Base-by-base conservation (phyloP, 1,140 invertebrate species). In the Geopemphigus sp. region DNA sequence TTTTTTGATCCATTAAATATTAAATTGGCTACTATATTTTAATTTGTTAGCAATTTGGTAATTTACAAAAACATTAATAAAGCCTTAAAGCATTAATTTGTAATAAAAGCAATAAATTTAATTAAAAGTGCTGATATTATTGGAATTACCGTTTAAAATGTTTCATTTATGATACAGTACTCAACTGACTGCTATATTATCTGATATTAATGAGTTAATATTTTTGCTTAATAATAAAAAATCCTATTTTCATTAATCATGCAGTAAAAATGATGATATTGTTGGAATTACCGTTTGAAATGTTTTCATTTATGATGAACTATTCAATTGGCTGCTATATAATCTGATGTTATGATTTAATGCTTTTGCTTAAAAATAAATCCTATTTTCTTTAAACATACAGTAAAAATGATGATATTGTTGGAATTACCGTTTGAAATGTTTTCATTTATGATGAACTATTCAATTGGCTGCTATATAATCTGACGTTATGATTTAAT, bases 161-260 rank as follows among this genome's bases (percentile, higher is more conserved):
- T 54, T 54, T 54, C 24, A n/a, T 32, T 72, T 72, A 72, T 72
- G 15, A 68, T 68, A n/a, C 47, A 68, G 50, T 50, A 5, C 8
- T 64, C 10, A 68, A 68, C 66, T 68, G 39, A 39, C 32, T 76
- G 56, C 73, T 76, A 59, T 57, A 57, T 73, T 76, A 61, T 61
- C 39, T 74, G 26, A 57, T 68, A 22, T 19, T 63, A 64, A 57
- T 57, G 15, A 39, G 4, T 32, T 5, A 64, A 57, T 50, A 50
- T 12, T 50, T 50, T 12, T 63, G 32, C 26, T 29, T 63, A 17
- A 32, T 32, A 63, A 63, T 32, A 63, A 29, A 17, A 6, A 11
- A 15, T 6, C 3, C 4, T 29, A 19, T 8, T 14, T 29, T 19
- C 26, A 19, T 29, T 17, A 59, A 61, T 8, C 15, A 61, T 63